A percentile compares a stretch with the other conserved stretches of the same genome.
Evolutionary conservation across 2,797 vertebrate species (phyloP).

Genomic region (Pygocentrus nattereri): DNA sequence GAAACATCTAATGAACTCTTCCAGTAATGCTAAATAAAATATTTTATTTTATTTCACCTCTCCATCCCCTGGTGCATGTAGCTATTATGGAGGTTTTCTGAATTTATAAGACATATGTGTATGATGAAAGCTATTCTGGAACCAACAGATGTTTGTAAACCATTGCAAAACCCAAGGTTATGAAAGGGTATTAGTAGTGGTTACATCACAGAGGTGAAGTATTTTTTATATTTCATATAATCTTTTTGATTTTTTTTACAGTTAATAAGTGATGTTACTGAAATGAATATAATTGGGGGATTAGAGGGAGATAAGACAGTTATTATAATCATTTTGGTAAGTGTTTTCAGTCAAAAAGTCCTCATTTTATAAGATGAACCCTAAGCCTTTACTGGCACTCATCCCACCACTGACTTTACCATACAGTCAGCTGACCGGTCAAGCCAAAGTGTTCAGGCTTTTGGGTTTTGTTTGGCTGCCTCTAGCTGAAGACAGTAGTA

Average conservation of each 20-base stretch:
- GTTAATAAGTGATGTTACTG: neutral
- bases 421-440: constrained; percentile 33
- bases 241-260: neutral
- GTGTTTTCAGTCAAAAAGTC: neutral
- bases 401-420: neutral
- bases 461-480: constrained; percentile 15
- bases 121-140: neutral
- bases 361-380: neutral
- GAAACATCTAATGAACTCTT: neutral
- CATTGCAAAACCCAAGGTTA: neutral
- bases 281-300: constrained; percentile 2
- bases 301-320: neutral
- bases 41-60: neutral
- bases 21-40: neutral
- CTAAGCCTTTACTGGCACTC: neutral
- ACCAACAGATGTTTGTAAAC: neutral
- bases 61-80: neutral
- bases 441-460: constrained; percentile 16
- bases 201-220: neutral
- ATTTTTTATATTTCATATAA: neutral
- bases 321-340: neutral
- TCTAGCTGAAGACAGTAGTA: constrained; percentile 60
- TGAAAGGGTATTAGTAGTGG: neutral
- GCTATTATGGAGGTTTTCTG: neutral
- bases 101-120: neutral